phyloP scores from a whole-genome alignment of 2,797 vertebrate genomes.

The Siniperca undulata region DNA sequence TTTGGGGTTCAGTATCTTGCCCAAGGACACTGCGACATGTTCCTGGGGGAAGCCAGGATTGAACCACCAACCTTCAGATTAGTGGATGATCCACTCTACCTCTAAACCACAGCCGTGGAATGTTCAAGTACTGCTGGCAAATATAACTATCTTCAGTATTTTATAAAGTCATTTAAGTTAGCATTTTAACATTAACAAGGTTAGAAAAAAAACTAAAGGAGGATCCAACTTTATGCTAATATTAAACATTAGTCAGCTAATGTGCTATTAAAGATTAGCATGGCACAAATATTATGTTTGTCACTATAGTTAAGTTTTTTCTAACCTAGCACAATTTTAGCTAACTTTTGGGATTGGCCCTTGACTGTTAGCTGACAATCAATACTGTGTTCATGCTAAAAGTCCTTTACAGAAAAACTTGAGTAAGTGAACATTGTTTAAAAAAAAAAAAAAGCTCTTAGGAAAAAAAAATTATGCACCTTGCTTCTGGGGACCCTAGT shows the following conservation, averaged over 20 bases:
- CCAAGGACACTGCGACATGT: no score
- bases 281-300: neutral
- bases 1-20: no score
- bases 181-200: neutral
- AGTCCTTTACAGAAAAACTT: no score
- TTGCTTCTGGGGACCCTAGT: neutral
- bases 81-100: no score
- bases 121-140: neutral
- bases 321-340: neutral
- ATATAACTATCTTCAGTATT: neutral
- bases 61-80: no score
- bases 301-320: neutral
- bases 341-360: neutral
- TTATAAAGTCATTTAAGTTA: neutral
- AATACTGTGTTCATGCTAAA: neutral
- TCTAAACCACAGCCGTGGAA: neutral
- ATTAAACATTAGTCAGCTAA: neutral
- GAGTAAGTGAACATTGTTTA: neutral
- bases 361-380: neutral
- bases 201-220: neutral
- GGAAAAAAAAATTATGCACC: no score
- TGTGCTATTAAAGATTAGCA: no score
- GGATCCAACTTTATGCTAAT: neutral
- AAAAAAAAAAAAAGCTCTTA: no score
- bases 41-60: no score